phyloP scores from a whole-genome alignment of 2,797 vertebrate species.

The Hephaestus fuliginosus region DNA sequence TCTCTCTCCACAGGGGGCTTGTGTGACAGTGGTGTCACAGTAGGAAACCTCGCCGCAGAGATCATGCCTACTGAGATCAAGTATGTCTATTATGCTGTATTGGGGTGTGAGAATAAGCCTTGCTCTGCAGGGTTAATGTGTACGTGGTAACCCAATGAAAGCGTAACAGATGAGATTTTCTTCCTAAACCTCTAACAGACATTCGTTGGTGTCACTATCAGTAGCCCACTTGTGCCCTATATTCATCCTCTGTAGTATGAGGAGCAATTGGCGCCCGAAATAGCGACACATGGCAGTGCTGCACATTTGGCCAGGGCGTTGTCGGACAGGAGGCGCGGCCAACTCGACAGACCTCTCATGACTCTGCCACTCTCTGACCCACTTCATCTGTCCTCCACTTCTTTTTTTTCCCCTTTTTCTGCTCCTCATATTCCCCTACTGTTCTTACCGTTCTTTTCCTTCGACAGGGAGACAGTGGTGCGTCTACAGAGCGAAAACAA shows the following conservation, averaged over 20 bases:
- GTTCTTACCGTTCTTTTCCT: background rate
- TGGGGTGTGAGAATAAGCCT: background rate
- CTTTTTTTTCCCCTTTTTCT: background rate
- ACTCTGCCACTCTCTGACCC: conserved; percentile 6
- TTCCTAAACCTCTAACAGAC: conserved; percentile 27
- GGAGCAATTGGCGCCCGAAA: conserved; percentile 23
- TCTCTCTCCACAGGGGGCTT: conserved; percentile 75
- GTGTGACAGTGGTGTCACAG: conserved; percentile 74
- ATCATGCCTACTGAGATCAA: conserved; percentile 93
- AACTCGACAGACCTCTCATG: background rate
- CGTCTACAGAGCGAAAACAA: conserved; percentile 93
- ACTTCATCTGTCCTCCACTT: background rate
- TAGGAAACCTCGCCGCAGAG: conserved; percentile 91
- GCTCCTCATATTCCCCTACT: background rate
- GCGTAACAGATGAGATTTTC: conserved; percentile 42
- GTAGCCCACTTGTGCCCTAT: conserved; percentile 29
- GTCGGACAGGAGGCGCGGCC: conserved; percentile 12
- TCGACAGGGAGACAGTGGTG: conserved; percentile 89
- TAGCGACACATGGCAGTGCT: conserved; percentile 49
- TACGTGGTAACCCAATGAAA: background rate
- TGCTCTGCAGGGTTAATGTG: conserved; percentile 7
- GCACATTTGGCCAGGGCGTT: conserved; percentile 44
- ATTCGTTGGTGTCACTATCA: conserved; percentile 29
- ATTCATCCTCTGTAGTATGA: conserved; percentile 8
- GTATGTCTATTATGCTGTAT: conserved; percentile 73